Percentiles rank a stretch among this genome's conserved stretches.
These are phyloP conservation scores for Mobula hypostoma DNA, from an alignment of 2,113 vertebrate species.

Conservation along the genomic window DNA sequence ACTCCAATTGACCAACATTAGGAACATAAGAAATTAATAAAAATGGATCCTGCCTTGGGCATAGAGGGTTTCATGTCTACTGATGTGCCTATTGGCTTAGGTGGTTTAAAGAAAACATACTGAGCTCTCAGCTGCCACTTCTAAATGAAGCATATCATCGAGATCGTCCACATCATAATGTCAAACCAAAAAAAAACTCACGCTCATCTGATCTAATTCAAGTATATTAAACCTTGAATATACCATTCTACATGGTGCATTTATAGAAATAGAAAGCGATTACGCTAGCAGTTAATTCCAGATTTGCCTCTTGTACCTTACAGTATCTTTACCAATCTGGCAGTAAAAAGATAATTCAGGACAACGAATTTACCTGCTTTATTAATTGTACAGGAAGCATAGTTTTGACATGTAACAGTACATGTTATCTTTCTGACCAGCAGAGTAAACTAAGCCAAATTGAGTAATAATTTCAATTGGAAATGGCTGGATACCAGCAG, in stretches of 20 bases:
- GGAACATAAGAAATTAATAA: constrained; percentile 13
- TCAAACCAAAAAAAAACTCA: neutral
- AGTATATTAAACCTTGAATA: neutral
- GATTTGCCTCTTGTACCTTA: neutral
- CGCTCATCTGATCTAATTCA: neutral
- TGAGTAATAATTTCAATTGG: neutral
- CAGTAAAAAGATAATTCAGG: neutral
- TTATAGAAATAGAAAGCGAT: neutral
- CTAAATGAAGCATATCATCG: no score
- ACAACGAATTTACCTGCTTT: neutral
- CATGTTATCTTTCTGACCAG: neutral
- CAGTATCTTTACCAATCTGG: neutral
- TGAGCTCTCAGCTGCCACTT: neutral
- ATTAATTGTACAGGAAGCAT: neutral
- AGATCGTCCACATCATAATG: neutral
- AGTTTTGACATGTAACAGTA: neutral
- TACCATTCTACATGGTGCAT: neutral
- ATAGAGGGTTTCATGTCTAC: neutral
- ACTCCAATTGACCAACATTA: neutral
- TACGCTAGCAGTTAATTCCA: neutral
- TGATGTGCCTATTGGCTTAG: neutral
- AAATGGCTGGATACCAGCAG: constrained; percentile 1
- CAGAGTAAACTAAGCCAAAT: neutral
- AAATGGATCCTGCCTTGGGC: neutral
- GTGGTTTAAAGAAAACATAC: neutral